A percentile compares a stretch with the other conserved stretches of the same genome.
Conservation (phyloP, 2,113 vertebrate species). For the Prionailurus bengalensis region DNA sequence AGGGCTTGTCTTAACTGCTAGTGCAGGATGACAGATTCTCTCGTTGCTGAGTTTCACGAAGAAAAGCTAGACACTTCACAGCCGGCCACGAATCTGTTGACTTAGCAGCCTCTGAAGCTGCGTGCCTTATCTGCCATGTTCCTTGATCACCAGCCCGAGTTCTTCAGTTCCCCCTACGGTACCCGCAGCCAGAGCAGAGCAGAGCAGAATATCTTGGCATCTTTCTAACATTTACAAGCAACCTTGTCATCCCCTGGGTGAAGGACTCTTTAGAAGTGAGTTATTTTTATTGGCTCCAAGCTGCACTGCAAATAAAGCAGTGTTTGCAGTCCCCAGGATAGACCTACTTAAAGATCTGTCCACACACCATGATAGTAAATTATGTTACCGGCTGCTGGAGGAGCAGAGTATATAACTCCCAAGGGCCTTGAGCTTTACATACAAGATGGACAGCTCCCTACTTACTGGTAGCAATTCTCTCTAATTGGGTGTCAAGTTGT, state of each 20-base stretch:
- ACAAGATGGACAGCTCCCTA: constrained; percentile 32
- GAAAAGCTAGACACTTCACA: not conserved
- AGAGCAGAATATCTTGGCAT: constrained; percentile 52
- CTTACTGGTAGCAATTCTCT: constrained; percentile 56
- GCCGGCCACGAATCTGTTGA: constrained; percentile 27
- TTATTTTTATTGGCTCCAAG: constrained; percentile 42
- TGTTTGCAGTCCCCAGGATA: not conserved
- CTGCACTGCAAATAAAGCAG: not conserved
- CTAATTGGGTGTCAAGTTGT: constrained; percentile 80
- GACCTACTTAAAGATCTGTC: constrained; percentile 53
- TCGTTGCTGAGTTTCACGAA: constrained; percentile 53
- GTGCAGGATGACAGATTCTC: not conserved
- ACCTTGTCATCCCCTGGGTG: constrained; percentile 10
- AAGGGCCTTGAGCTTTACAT: constrained; percentile 41
- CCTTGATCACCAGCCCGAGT: not conserved
- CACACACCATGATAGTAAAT: not conserved
- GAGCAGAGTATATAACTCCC: constrained; percentile 28
- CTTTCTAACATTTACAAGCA: constrained; percentile 44
- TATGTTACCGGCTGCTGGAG: constrained; percentile 34
- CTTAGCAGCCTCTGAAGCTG: constrained; percentile 4
- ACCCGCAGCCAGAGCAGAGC: not conserved
- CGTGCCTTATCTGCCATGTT: constrained; percentile 22
- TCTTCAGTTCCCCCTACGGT: not conserved
- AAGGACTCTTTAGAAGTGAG: constrained; percentile 56
- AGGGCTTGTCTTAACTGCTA: constrained; percentile 55